phyloP scores from a whole-genome alignment of 2,888 invertebrate species.

The Pollenia amentaria region DNA sequence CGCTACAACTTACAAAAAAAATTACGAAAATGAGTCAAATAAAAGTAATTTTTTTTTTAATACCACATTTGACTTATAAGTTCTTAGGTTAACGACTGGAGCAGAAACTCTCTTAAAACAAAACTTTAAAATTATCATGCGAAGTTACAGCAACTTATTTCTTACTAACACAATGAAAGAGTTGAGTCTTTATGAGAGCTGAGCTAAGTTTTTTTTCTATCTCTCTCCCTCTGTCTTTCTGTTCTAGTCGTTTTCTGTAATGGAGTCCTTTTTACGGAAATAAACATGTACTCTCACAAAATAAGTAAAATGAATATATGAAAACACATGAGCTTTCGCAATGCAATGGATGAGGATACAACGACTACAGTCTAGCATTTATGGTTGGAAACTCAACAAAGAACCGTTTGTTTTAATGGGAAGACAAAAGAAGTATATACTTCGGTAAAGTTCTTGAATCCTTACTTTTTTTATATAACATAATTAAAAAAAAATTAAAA shows the following conservation, averaged over 20 bases:
- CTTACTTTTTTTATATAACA: too few relatives aligned
- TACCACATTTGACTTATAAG: slow-evolving; percentile 28
- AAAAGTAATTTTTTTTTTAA: not conserved
- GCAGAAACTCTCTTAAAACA: too few relatives aligned
- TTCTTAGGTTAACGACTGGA: not conserved
- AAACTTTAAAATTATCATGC: too few relatives aligned
- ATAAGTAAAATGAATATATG: slow-evolving; percentile 5
- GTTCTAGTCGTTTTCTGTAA: too few relatives aligned
- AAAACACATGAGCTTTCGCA: slow-evolving; percentile 35
- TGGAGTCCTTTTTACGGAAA: slow-evolving; percentile 25
- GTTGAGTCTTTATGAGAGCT: too few relatives aligned
- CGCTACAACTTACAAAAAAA: slow-evolving; percentile 53
- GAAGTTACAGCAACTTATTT: too few relatives aligned
- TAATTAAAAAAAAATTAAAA: too few relatives aligned
- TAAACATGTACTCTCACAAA: slow-evolving; percentile 35
- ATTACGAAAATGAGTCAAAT: slow-evolving; percentile 10
- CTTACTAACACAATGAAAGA: too few relatives aligned
- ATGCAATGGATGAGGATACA: slow-evolving; percentile 3
- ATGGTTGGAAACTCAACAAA: slow-evolving; percentile 6
- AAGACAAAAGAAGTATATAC: not conserved
- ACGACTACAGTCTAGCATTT: not conserved
- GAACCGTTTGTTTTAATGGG: not conserved
- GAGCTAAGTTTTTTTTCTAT: too few relatives aligned
- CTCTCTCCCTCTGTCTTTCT: too few relatives aligned
- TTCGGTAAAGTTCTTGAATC: too few relatives aligned